Evolutionary conservation across 2,888 invertebrate genomes (phyloP).

Genomic region (Idaea biselata): DNA sequence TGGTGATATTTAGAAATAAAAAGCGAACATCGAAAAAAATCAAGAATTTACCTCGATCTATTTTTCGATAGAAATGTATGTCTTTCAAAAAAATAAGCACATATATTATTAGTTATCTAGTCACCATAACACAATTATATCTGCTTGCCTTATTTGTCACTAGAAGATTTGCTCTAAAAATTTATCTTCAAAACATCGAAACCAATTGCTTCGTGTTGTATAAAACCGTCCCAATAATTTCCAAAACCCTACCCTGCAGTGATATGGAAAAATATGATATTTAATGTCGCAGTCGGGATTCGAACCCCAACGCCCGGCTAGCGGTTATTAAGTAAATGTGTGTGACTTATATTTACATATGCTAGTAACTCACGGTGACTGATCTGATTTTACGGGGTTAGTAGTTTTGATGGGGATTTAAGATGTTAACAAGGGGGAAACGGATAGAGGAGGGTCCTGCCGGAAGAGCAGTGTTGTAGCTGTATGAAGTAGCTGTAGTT

Average conservation of each 20-base stretch:
- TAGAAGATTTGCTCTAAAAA: no score
- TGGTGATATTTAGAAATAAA: no score
- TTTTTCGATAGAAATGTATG: no score
- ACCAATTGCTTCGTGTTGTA: conserved; percentile 26
- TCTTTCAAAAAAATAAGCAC: no score
- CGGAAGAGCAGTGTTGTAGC: no score
- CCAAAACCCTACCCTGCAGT: conserved; percentile 47
- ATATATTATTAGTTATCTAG: no score
- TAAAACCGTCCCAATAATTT: conserved; percentile 48
- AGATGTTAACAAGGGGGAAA: neutral
- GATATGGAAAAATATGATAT: conserved; percentile 77
- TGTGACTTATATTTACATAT: conserved; percentile 65
- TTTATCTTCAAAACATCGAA: neutral
- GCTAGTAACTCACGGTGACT: conserved; percentile 35
- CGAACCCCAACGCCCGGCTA: conserved; percentile 37
- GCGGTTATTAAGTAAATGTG: conserved; percentile 64
- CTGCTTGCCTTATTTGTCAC: no score
- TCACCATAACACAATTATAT: no score
- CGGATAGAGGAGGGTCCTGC: neutral
- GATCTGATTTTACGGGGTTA: conserved; percentile 27
- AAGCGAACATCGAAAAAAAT: no score
- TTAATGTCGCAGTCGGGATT: conserved; percentile 58
- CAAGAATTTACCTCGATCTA: no score
- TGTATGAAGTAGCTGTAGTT: no score
- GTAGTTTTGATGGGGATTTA: neutral